Evolutionary conservation across 2,797 vertebrate species (phyloP), one percentile per base, ranked within the genome.

Genomic region (Peromyscus melanophrys): DNA sequence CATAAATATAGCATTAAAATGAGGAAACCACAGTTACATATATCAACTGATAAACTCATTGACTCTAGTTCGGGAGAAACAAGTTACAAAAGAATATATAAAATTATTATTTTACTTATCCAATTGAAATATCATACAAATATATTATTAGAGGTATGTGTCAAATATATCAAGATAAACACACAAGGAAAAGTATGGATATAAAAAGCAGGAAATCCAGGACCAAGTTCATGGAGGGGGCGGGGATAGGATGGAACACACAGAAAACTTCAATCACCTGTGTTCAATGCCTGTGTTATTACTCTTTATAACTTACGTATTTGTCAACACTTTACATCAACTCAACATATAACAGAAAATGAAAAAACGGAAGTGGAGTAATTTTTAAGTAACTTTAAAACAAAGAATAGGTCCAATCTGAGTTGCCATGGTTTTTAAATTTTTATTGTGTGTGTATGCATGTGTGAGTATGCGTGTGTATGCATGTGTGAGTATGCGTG

Each of bases 81-180:
- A 29, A 71, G 87, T 46, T 84, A 3, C 16, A 69, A 77, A 95
- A 94, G 43, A 82, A 92, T 63, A 86, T 11, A 85, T 65, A 63
- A 25, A 4, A 87, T 37, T 90, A 78, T 77, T 78, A 93, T 61
- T 61, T 21, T 34, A 94, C 55, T 91, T 71, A 93, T 12, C 75
- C 81, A 92, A 95, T 67, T 84, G 89, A 95, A 95, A 77, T 40
- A 89, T 77, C 46, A 93, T 71, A 57, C 1, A 95, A 89, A 37
- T 37, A 25, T 71, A 85, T 86, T 27, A 67, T 75, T 85, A 89
- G 34, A 86, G 19, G 55, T 71, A 77, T 6, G 81, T 93, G 49
- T 6, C 37, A 83, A 49, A 77, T 86, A 67, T 27, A 52, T 90
- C 40, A 95, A 61, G 84, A 40, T 75, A 95, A 92, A 61, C 29